Base-by-base conservation (phyloP, 2,888 invertebrate genomes). In the Drosophila colorata region DNA sequence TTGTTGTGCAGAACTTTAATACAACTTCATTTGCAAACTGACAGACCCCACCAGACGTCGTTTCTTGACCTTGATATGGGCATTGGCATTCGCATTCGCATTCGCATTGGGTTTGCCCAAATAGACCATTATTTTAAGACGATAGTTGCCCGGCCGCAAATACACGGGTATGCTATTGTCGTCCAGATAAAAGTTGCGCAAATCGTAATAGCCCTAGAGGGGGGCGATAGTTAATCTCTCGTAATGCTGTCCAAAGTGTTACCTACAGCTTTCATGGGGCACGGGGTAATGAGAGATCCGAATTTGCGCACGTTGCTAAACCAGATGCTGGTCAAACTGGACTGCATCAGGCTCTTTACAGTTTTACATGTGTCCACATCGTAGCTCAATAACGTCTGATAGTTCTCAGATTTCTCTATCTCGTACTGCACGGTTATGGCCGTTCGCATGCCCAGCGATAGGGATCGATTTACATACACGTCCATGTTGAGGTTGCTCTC, bases 191-290 rank as follows among this genome's bases (percentile, higher is more conserved):
- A 84, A 78, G 28, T 81, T 37, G 2, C 86, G 69, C 33, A 80
- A 3, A 0, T 51, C 25, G 23, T 74, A 85, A 35, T 20, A 51
- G 35, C 52, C 69, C 80, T 87, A 25, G 0, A n/a, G 38, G 1
- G 38, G 20, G n/a, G 3, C 1, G 9, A 9, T 1, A 1, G 1
- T 28, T n/a, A 28, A 5, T n/a, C 5, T 38, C 2, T 23, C 7
- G 2, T 1, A 8, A 11, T 4, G 14, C 4, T 23, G 1, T 3
- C 6, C 7, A 35, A 7, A 4, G 2, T 9, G 3, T 1, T 58
- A 80, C 88, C 37, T 49, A 87, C 88, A 44, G 82, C 43, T 40
- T 16, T 46, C 2, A 85, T 38, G 16, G 80, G 88, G 46, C 88
- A 87, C 33, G 44, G 37, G 8, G 14, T 13, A 4, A 58, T 49